Percentiles rank a stretch among this genome's conserved stretches.
Evolutionary conservation across 2,888 invertebrate species (phyloP).

Genomic region (Protonemura montana): DNA sequence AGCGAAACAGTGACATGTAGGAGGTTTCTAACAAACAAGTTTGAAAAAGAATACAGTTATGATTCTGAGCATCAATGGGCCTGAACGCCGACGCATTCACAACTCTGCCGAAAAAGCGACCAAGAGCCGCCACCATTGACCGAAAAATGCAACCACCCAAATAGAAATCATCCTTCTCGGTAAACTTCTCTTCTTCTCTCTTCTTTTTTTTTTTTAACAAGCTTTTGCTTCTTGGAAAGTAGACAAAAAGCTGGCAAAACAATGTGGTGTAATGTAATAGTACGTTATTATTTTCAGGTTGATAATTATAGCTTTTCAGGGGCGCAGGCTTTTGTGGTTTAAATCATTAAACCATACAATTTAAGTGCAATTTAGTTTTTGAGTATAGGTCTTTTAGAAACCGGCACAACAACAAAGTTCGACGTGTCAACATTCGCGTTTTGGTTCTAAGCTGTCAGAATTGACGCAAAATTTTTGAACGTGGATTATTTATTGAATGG

Average conservation of each 20-base stretch:
- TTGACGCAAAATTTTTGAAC: too few relatives aligned
- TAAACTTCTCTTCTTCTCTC: background rate
- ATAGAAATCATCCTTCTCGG: background rate
- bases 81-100: background rate
- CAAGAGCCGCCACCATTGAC: background rate
- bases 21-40: background rate
- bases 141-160: background rate
- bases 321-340: background rate
- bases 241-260: constrained; percentile 1
- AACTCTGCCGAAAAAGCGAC: background rate
- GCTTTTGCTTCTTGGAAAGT: background rate
- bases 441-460: too few relatives aligned
- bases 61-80: background rate
- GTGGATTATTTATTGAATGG: too few relatives aligned
- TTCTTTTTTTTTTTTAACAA: background rate
- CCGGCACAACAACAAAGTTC: background rate
- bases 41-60: background rate
- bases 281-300: background rate
- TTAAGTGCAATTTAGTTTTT: too few relatives aligned
- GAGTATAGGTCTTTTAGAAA: background rate
- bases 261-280: background rate
- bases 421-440: too few relatives aligned
- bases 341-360: background rate
- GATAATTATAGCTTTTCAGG: background rate
- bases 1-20: background rate